Conservation (phyloP, 2,888 invertebrate species). For the Tolmerus cingulatus region DNA sequence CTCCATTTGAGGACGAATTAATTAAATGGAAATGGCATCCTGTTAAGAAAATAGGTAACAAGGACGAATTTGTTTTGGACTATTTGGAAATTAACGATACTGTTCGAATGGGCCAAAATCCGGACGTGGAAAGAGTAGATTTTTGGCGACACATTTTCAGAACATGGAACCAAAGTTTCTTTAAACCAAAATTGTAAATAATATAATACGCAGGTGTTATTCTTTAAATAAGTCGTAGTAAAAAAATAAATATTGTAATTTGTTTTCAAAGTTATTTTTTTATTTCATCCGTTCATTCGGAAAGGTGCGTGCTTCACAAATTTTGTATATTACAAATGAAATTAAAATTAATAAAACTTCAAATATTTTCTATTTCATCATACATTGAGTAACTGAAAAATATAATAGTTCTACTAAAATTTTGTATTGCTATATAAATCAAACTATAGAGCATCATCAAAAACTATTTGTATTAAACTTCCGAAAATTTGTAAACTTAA, state of each 20-base stretch:
- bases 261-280: not conserved
- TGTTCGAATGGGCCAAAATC: conserved; percentile 55
- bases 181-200: conserved; percentile 39
- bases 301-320: too few relatives aligned
- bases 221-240: not conserved
- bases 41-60: conserved; percentile 48
- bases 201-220: not conserved
- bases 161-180: conserved; percentile 52
- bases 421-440: not conserved
- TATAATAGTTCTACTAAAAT: not conserved
- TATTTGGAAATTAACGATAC: conserved; percentile 57
- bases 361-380: not conserved
- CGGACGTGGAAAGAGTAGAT: conserved; percentile 56
- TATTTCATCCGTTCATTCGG: too few relatives aligned
- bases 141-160: conserved; percentile 59
- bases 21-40: conserved; percentile 54
- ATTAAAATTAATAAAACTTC: not conserved
- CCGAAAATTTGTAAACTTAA: not conserved
- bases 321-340: too few relatives aligned
- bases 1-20: not conserved
- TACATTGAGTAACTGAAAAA: not conserved
- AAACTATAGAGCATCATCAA: not conserved
- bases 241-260: not conserved
- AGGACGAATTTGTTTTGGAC: conserved; percentile 53
- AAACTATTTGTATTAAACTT: conserved; percentile 2